These are phyloP conservation scores for Stenichneumon culpator DNA, from an alignment of 2,888 invertebrate genomes.

Conservation along the genomic window DNA sequence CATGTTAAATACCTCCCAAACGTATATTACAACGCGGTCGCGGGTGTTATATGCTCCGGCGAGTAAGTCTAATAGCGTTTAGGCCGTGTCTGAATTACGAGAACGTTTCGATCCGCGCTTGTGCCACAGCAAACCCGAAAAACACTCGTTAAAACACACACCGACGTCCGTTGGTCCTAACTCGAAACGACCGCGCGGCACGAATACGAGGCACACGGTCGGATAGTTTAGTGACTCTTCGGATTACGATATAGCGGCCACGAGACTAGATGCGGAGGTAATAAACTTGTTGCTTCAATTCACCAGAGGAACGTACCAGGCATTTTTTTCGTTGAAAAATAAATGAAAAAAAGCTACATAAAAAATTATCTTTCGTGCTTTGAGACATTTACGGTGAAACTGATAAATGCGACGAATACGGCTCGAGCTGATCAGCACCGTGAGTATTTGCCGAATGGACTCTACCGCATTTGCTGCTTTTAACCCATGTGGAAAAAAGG, in stretches of 20 bases:
- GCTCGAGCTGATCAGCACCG: too few relatives aligned
- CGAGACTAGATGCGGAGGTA: not conserved
- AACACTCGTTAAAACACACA: conserved; percentile 47
- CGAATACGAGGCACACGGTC: conserved; percentile 3
- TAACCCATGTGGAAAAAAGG: not conserved
- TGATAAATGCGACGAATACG: too few relatives aligned
- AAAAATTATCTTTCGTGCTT: too few relatives aligned
- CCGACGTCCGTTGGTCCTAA: conserved; percentile 31
- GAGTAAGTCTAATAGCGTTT: conserved; percentile 45
- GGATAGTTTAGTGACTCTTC: conserved; percentile 38
- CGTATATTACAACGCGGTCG: conserved; percentile 24
- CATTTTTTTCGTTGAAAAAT: too few relatives aligned
- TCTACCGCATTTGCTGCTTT: too few relatives aligned
- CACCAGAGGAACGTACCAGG: not conserved
- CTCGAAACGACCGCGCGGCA: conserved; percentile 24
- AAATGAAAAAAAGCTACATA: too few relatives aligned
- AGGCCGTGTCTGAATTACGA: conserved; percentile 56
- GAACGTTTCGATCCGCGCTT: conserved; percentile 36
- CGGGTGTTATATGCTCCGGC: conserved; percentile 29
- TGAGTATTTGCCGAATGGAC: too few relatives aligned
- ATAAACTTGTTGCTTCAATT: conserved; percentile 37
- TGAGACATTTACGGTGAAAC: too few relatives aligned
- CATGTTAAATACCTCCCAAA: conserved; percentile 6
- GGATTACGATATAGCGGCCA: not conserved
- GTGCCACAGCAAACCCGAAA: conserved; percentile 31